phyloP scores from a whole-genome alignment of 2,888 invertebrate genomes.

The Drosophila incognita region DNA sequence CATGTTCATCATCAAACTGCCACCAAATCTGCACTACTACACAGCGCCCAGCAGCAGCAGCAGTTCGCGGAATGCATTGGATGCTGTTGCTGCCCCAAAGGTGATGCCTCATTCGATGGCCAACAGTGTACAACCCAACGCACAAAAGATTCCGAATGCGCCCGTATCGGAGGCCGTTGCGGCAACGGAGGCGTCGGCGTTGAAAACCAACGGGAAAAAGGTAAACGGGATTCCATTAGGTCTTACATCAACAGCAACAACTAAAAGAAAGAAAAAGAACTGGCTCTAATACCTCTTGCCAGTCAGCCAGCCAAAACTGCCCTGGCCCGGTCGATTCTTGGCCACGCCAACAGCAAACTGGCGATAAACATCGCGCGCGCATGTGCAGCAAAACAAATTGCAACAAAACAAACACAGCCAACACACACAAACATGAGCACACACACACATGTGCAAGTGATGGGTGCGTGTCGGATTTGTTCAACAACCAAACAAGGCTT shows the following conservation, averaged over 20 bases:
- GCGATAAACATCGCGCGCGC: conserved; percentile 70
- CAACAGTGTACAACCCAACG: conserved; percentile 47
- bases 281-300: conserved; percentile 53
- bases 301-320: conserved; percentile 15
- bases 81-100: conserved; percentile 32
- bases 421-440: not conserved
- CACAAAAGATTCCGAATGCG: conserved; percentile 47
- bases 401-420: conserved; percentile 42
- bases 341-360: conserved; percentile 33
- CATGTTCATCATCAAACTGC: conserved; percentile 94
- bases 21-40: conserved; percentile 94
- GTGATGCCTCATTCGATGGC: conserved; percentile 35
- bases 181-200: conserved; percentile 69
- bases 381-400: conserved; percentile 76
- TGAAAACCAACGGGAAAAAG: conserved; percentile 84
- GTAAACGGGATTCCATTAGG: conserved; percentile 83
- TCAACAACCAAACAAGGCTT: not conserved
- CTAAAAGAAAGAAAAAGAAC: conserved; percentile 33
- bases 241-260: conserved; percentile 60
- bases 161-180: conserved; percentile 19
- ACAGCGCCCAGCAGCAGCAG: conserved; percentile 86
- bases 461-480: conserved; percentile 8
- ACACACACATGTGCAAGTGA: conserved; percentile 9
- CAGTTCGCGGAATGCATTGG: conserved; percentile 62
- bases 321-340: conserved; percentile 29